Conservation (phyloP, 2,113 vertebrate species). For the Megaceryle maxima region DNA sequence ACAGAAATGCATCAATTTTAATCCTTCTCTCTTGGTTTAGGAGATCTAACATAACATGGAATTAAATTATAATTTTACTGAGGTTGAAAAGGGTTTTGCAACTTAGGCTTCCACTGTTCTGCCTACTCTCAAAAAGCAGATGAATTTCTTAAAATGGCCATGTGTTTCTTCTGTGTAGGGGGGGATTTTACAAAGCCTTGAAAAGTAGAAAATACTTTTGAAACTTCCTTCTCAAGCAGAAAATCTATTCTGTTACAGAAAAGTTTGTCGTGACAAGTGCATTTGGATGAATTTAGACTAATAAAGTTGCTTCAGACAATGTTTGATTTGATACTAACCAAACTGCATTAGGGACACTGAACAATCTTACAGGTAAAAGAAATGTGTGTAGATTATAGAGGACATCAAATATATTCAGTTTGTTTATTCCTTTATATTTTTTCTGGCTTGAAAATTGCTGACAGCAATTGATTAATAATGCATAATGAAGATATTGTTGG, state of each 20-base stretch:
- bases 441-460: not conserved
- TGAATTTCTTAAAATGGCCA: not conserved
- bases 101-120: not conserved
- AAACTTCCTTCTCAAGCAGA: not conserved
- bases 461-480: not conserved
- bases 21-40: not conserved
- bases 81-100: not conserved
- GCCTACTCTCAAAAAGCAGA: not conserved
- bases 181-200: not conserved
- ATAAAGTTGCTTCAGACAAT: constrained; percentile 26
- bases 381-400: not conserved
- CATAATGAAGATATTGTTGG: not conserved
- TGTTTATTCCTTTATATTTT: not conserved
- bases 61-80: not conserved
- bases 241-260: not conserved
- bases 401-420: not conserved
- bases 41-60: not conserved
- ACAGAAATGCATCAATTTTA: not conserved
- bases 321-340: not conserved
- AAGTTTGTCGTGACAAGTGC: not conserved
- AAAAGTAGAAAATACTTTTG: not conserved
- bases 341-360: not conserved
- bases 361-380: not conserved
- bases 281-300: not conserved
- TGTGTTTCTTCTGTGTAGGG: not conserved